Evolutionary conservation across 1,140 invertebrate species (phyloP).

Genomic region (Neodiprion fabricii): DNA sequence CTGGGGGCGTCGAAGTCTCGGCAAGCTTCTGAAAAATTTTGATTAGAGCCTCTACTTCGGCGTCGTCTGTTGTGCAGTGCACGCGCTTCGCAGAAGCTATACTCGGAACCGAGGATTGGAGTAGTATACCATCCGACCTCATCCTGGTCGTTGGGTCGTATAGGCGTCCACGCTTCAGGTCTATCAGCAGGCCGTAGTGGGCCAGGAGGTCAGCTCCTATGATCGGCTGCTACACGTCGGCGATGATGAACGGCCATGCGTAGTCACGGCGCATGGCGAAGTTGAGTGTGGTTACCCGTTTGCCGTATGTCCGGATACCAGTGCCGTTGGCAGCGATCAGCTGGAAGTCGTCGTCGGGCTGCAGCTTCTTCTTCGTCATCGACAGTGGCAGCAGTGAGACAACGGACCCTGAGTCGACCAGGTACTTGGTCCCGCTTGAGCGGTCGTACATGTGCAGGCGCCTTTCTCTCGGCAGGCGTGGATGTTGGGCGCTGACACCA

Average conservation of each 20-base stretch:
- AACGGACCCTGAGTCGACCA: conserved; percentile 20
- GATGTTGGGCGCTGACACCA: conserved; percentile 14
- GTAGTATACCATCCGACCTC: no score
- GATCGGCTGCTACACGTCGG: conserved; percentile 20
- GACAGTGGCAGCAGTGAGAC: conserved; percentile 12
- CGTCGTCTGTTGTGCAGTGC: no score
- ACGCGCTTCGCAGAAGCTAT: no score
- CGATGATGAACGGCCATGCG: conserved; percentile 21
- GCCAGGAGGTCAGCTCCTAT: conserved; percentile 29
- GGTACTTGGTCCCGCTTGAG: conserved; percentile 11
- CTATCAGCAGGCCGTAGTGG: conserved; percentile 23
- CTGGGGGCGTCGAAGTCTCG: no score
- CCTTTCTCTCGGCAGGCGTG: background rate
- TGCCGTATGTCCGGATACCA: conserved; percentile 22
- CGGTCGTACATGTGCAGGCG: conserved; percentile 19
- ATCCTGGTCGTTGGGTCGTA: conserved; percentile 19
- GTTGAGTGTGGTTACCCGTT: conserved; percentile 9
- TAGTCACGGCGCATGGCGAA: conserved; percentile 14
- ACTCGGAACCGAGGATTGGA: no score
- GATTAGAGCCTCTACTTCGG: no score
- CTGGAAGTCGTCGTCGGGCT: background rate
- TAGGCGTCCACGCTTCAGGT: conserved; percentile 25
- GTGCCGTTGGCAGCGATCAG: conserved; percentile 25
- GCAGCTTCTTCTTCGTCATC: background rate
- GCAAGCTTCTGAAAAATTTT: no score